Percentiles rank a stretch among this genome's conserved stretches.
Conservation (phyloP, 53 echinoderm and acorn worm species). For the Zoroaster sp. region DNA sequence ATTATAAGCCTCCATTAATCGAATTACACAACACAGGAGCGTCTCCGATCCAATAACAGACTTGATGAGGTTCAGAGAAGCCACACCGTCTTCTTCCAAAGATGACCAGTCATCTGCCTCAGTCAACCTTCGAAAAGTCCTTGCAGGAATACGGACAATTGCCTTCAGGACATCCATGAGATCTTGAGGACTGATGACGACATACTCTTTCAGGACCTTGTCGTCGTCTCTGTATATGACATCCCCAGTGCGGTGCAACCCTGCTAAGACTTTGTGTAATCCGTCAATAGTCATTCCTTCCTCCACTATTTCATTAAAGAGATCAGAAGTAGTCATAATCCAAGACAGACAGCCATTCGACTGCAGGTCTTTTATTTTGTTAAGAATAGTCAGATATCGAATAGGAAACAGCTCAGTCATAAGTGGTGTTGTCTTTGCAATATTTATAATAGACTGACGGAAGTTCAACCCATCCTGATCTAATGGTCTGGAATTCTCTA, state of each 20-base stretch:
- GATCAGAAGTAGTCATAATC: constrained; percentile 6
- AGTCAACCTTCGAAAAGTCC: neutral
- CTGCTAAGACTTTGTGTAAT: neutral
- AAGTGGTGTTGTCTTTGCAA: constrained; percentile 25
- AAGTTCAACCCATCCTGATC: constrained; percentile 27
- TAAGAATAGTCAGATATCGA: constrained; percentile 1
- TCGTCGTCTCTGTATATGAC: constrained; percentile 42
- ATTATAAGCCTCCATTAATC: constrained; percentile 25
- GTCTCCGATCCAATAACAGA: neutral
- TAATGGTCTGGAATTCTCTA: constrained; percentile 45
- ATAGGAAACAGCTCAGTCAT: constrained; percentile 34
- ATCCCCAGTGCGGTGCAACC: constrained; percentile 26
- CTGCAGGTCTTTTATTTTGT: constrained; percentile 27
- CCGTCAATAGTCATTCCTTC: neutral
- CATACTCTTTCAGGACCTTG: constrained; percentile 30
- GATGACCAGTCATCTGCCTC: constrained; percentile 1
- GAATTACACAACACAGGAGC: constrained; percentile 13
- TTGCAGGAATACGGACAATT: constrained; percentile 1
- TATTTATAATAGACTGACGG: constrained; percentile 10
- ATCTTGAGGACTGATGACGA: constrained; percentile 35
- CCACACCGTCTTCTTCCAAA: constrained; percentile 32
- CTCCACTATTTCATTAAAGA: neutral
- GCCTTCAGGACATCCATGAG: constrained; percentile 48
- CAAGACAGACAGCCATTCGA: neutral
- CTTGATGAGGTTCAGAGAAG: constrained; percentile 19